phyloP scores from a whole-genome alignment of 2,797 vertebrate genomes.

The Sebastes minor region DNA sequence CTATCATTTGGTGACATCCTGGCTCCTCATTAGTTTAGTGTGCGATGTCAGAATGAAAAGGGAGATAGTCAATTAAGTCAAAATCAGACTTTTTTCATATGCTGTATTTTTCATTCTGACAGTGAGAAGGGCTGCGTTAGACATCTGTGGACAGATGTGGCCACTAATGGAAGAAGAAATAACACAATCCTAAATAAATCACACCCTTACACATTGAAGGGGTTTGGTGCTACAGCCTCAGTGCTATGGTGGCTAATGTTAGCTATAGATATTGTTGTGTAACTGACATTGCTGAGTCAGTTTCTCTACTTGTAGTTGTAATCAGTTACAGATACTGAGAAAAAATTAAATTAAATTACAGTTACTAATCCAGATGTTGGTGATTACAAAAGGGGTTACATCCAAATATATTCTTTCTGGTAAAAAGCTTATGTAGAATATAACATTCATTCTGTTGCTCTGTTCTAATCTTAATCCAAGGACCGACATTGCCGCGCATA shows the following conservation, averaged over 20 bases:
- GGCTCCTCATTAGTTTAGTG: background rate
- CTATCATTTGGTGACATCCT: background rate
- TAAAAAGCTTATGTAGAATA: too few species aligned
- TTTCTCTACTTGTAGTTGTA: background rate
- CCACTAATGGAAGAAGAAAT: background rate
- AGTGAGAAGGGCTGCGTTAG: background rate
- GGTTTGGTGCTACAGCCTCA: background rate
- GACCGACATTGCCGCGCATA: background rate
- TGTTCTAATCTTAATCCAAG: too few species aligned
- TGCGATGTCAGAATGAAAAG: background rate
- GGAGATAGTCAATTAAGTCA: background rate
- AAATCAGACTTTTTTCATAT: background rate
- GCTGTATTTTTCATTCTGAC: background rate
- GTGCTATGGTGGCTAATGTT: fast-evolving
- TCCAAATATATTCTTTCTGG: too few species aligned
- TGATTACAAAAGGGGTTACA: too few species aligned
- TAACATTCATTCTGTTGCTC: too few species aligned
- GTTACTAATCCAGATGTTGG: too few species aligned
- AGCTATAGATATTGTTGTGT: background rate
- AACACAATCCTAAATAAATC: background rate
- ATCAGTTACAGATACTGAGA: too few species aligned
- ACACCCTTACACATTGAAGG: background rate
- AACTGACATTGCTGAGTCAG: background rate
- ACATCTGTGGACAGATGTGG: background rate
- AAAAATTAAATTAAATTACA: too few species aligned